Base-by-base conservation (phyloP, 2,888 invertebrate genomes). In the Zygaena filipendulae region DNA sequence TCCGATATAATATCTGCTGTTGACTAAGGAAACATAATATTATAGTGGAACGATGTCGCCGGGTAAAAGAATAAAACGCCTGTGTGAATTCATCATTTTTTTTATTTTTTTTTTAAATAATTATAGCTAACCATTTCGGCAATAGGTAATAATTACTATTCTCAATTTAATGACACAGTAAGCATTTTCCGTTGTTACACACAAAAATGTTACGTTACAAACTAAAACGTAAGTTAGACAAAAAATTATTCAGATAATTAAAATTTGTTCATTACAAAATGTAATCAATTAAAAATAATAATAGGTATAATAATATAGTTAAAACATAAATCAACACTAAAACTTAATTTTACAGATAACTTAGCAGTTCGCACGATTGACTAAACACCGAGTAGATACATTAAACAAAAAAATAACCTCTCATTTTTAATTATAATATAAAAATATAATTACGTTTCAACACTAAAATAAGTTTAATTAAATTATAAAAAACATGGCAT, bases 81-180 rank as follows among this genome's bases (percentile, higher is more conserved):
- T 33, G 12, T 64, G 62, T 74, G 74, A 77, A 77, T 79, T 72
- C n/a, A n/a, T n/a, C n/a, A 70, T 75, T 62, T 48, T 69, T 80
- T 81, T 81, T 79, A 74, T 79, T 81, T 81, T n/a, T n/a, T n/a
- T n/a, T 79, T 81, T 79, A 69, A 81, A 81, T 80, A 81, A 81
- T 81, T 81, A 81, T 80, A 81, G 77, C 80, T 81, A 81, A 80
- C 80, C 77, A 67, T 72, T 71, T 68, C 80, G 77, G 77, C 75
- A 72, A 77, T 79, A 71, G 7, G n/a, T n/a, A n/a, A 75, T 74
- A 56, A 60, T 64, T 63, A 71, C 74, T 75, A 77, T 74, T 61
- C 67, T 71, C 70, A 54, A 53, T 63, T 62, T 42, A 74, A 79
- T 75, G 77, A 79, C 77, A 79, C 77, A 71, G 59, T 61, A 77